These are phyloP conservation scores for Onthophagus sagittarius DNA, from an alignment of 2,888 invertebrate species.

Conservation along the genomic window DNA sequence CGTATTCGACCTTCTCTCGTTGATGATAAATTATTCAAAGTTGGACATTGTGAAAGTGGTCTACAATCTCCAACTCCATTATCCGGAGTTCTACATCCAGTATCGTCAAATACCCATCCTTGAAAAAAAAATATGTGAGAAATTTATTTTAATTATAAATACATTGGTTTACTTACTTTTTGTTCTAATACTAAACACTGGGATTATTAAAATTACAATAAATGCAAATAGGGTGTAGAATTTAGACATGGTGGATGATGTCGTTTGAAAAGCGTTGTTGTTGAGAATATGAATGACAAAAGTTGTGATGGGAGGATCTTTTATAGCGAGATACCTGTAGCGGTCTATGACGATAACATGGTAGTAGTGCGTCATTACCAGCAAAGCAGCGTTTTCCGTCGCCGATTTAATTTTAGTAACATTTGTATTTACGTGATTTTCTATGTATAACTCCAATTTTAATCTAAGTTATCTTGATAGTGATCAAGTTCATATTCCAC, in stretches of 20 bases:
- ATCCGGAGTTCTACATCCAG: constrained; percentile 41
- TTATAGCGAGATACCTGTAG: background rate
- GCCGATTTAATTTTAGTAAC: background rate
- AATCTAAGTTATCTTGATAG: too few relatives aligned
- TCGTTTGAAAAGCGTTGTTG: background rate
- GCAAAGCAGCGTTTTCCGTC: background rate
- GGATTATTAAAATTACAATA: background rate
- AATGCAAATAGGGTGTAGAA: background rate
- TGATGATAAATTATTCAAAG: constrained; percentile 14
- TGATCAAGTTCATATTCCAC: too few relatives aligned
- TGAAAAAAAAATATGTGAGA: constrained; percentile 19
- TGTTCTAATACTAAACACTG: background rate
- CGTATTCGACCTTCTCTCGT: constrained; percentile 13
- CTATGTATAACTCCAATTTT: too few relatives aligned
- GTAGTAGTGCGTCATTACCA: background rate
- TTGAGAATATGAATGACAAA: background rate
- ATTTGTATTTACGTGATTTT: background rate
- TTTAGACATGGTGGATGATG: background rate
- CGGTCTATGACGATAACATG: background rate
- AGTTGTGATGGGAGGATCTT: background rate
- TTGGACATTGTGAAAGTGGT: constrained; percentile 27
- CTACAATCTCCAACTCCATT: constrained; percentile 37
- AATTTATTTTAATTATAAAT: too few relatives aligned
- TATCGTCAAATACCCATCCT: constrained; percentile 38
- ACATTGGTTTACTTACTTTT: background rate